Conservation (phyloP, 1,140 invertebrate species). For the Aphelenchoides fujianensis region DNA sequence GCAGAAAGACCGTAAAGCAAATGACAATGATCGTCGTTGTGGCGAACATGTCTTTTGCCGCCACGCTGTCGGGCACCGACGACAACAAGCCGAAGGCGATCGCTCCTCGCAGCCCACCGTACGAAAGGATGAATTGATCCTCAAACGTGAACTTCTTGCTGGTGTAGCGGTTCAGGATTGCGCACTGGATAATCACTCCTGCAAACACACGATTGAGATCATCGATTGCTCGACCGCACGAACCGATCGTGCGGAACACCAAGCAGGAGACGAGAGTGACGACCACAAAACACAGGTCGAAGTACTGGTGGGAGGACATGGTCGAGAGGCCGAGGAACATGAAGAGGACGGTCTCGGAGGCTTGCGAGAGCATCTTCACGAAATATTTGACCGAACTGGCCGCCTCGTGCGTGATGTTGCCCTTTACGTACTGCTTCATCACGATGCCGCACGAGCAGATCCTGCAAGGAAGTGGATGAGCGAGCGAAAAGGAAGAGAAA, state of each 20-base stretch:
- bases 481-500: neutral
- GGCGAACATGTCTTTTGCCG: slow-evolving; percentile 65
- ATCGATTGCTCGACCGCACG: slow-evolving; percentile 4
- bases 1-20: slow-evolving; percentile 66
- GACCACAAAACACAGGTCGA: slow-evolving; percentile 90
- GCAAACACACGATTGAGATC: neutral
- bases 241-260: slow-evolving; percentile 76
- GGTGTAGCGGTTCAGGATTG: slow-evolving; percentile 60
- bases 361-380: slow-evolving; percentile 83
- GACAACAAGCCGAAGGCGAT: slow-evolving; percentile 60
- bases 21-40: slow-evolving; percentile 66
- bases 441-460: slow-evolving; percentile 90
- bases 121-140: slow-evolving; percentile 65
- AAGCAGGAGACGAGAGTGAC: slow-evolving; percentile 91
- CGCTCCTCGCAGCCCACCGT: slow-evolving; percentile 45
- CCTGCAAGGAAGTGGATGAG: slow-evolving; percentile 64
- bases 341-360: slow-evolving; percentile 93
- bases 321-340: slow-evolving; percentile 96
- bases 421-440: slow-evolving; percentile 97
- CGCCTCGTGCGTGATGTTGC: slow-evolving; percentile 95
- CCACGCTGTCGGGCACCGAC: slow-evolving; percentile 62
- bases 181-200: slow-evolving; percentile 57
- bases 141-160: slow-evolving; percentile 58
- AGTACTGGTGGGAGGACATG: slow-evolving; percentile 68
- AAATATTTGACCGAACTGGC: slow-evolving; percentile 95